Conservation (phyloP, 2,113 vertebrate species). For the Gymnobelideus leadbeateri region DNA sequence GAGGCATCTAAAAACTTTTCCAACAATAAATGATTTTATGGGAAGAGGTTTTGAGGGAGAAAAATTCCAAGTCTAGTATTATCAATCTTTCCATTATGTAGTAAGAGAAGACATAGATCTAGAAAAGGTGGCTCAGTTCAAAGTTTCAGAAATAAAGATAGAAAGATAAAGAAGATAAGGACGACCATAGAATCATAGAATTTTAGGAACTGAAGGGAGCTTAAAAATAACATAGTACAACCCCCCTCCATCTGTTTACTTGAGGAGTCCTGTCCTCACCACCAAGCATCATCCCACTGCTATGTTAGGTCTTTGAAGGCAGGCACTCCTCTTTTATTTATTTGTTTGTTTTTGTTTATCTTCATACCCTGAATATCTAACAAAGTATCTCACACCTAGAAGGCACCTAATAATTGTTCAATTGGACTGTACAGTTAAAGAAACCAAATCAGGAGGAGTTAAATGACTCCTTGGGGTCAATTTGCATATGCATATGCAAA, state of each 20-base stretch:
- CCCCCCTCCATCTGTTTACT: background rate
- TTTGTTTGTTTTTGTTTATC: background rate
- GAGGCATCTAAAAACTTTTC: conserved; percentile 46
- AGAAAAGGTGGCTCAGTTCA: background rate
- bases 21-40: conserved; percentile 33
- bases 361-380: background rate
- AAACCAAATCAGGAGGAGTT: too few species aligned
- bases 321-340: background rate
- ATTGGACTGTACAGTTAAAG: background rate
- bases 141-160: background rate
- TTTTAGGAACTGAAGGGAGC: conserved; percentile 22
- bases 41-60: conserved; percentile 14
- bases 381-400: background rate
- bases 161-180: conserved; percentile 8
- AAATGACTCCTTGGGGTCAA: too few species aligned
- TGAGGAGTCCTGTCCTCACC: background rate
- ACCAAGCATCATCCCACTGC: background rate
- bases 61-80: conserved; percentile 15
- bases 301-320: background rate
- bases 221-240: background rate
- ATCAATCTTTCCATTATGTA: background rate
- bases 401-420: background rate
- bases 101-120: background rate
- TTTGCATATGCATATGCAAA: too few species aligned
- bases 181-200: conserved; percentile 1